A percentile compares a stretch with the other conserved stretches of the same genome.
Conservation (phyloP, 2,113 vertebrate species). For the Diglossa brunneiventris region DNA sequence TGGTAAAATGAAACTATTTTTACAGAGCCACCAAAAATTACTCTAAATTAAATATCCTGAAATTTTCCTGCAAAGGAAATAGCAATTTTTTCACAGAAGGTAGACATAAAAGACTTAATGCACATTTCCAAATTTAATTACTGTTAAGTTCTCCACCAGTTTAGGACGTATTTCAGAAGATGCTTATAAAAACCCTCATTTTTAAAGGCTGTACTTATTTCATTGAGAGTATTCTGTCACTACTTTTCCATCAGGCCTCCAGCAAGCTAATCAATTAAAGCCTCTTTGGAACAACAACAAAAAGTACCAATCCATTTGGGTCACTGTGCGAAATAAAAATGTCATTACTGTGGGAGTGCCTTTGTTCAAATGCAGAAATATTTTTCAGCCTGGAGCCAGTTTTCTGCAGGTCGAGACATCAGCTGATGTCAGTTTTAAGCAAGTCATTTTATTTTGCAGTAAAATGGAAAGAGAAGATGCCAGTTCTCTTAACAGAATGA, state of each 20-base stretch:
- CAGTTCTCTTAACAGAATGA: background rate
- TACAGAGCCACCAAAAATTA: background rate
- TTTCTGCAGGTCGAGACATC: background rate
- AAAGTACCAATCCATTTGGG: background rate
- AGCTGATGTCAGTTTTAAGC: background rate
- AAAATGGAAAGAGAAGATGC: background rate
- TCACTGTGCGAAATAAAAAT: constrained; percentile 14
- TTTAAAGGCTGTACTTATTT: background rate
- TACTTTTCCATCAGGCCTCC: background rate
- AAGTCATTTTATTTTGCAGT: background rate
- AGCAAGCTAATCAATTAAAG: constrained; percentile 20
- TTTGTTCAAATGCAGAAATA: background rate
- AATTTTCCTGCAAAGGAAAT: background rate
- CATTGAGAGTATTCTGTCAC: background rate
- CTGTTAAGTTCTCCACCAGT: background rate
- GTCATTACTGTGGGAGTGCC: background rate
- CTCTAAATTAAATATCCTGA: constrained; percentile 1
- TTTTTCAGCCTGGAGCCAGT: background rate
- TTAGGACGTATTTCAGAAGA: background rate
- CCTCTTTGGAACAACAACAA: background rate
- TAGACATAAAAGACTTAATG: background rate
- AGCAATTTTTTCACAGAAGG: background rate
- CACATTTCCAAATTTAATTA: background rate
- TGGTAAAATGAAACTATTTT: background rate
- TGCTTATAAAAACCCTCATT: background rate